These are phyloP conservation scores for Perccottus glenii DNA, from an alignment of 2,113 vertebrate species.

Conservation along the genomic window DNA sequence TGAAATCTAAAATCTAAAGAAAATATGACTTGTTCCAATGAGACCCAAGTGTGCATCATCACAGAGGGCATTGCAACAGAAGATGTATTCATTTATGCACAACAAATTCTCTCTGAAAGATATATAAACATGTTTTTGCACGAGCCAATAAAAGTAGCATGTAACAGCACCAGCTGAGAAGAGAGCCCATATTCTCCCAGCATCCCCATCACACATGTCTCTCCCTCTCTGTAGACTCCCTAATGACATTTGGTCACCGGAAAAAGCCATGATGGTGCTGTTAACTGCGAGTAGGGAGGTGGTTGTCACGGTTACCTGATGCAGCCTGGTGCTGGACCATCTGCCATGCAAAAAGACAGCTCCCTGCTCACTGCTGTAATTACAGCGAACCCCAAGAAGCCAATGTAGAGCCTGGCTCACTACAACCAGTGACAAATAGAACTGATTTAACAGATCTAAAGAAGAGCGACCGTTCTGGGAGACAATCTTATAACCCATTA, in stretches of 20 bases:
- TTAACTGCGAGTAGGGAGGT: slow-evolving; percentile 67
- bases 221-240: slow-evolving; percentile 42
- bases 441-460: slow-evolving; percentile 9
- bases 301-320: slow-evolving; percentile 88
- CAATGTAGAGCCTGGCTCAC: slow-evolving; percentile 53
- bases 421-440: slow-evolving; percentile 40
- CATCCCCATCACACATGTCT: background rate
- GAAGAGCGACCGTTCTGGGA: too few relatives aligned
- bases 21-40: too few relatives aligned
- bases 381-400: slow-evolving; percentile 67
- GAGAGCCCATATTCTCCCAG: slow-evolving; percentile 1
- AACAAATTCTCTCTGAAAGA: too few relatives aligned
- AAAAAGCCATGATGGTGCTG: slow-evolving; percentile 65
- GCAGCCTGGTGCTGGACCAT: slow-evolving; percentile 86
- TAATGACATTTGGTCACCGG: slow-evolving; percentile 70
- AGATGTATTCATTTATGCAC: too few relatives aligned
- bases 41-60: too few relatives aligned
- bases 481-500: slow-evolving; percentile 25
- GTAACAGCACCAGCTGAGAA: too few relatives aligned
- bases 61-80: too few relatives aligned
- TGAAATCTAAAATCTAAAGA: too few relatives aligned
- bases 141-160: too few relatives aligned
- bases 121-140: too few relatives aligned
- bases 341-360: slow-evolving; percentile 84
- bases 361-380: slow-evolving; percentile 83